Base-by-base conservation (phyloP, 2,888 invertebrate species). In the Crematogaster levior region DNA sequence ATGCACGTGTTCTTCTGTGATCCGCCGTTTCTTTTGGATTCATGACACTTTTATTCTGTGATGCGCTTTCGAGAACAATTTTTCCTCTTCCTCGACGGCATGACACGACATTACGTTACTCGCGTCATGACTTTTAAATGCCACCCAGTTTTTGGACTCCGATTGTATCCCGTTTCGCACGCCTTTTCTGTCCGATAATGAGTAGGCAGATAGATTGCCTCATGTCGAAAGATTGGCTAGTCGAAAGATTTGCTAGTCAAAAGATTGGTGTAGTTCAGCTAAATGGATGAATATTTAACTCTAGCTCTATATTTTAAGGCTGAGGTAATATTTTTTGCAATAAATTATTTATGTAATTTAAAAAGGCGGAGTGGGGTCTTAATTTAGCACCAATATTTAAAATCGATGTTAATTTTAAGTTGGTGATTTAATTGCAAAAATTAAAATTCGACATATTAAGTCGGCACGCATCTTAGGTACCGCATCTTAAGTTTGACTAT, bases 41-140 rank as follows among this genome's bases (percentile, higher is more conserved):
- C 86, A 30, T 30, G 79, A 85, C 83, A 85, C 70, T 88, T 90
- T 91, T 89, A 91, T 91, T 91, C 90, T 84, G 80, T 86, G 83
- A 88, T 77, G 88, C 85, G 68, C 87, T 84, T 88, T 88, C 53
- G 18, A 75, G 63, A 87, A 86, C 84, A 86, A 86, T 84, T 91
- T 91, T 90, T 89, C 87, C 88, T 77, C 66, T 68, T 53, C 30
- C 43, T 63, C 24, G 74, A 34, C 68, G 51, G 51, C 48, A 15
- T 83, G 84, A 73, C 84, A 85, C 74, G 81, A 34, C 61, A 43
- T 51, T 88, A 90, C 90, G 91, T n/a, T n/a, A n/a, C n/a, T n/a
- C 91, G 92, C 51, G 51, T 21, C 58, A 21, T 82, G 92, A 92
- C 91, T 92, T 85, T 91, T 91, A 92, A 92, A 89, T 90, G 86